These are phyloP conservation scores for Proterorhinus semilunaris DNA, from an alignment of 2,113 vertebrate species.

Conservation along the genomic window DNA sequence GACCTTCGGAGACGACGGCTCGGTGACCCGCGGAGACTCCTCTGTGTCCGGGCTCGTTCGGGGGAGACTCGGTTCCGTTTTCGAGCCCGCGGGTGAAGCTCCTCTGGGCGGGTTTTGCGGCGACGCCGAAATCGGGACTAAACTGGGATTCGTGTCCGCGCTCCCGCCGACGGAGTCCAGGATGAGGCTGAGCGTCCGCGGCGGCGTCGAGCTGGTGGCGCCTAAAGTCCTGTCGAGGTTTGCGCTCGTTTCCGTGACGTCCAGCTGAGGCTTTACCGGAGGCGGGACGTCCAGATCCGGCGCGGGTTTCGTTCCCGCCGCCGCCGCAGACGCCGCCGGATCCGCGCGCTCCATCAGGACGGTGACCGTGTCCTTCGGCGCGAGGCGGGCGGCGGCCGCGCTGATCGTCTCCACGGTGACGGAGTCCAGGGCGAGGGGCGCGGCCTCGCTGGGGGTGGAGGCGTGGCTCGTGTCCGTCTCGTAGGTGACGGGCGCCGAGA, in stretches of 20 bases:
- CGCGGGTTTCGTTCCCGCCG: slow-evolving; percentile 14
- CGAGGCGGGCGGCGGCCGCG: slow-evolving; percentile 30
- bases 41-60: neutral
- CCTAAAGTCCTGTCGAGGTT: slow-evolving; percentile 31
- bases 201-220: slow-evolving; percentile 19
- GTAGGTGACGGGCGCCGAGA: slow-evolving; percentile 78
- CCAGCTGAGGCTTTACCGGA: slow-evolving; percentile 42
- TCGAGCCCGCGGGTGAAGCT: too few species aligned
- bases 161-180: slow-evolving; percentile 11
- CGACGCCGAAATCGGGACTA: slow-evolving; percentile 9
- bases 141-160: slow-evolving; percentile 19
- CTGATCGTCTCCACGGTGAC: slow-evolving; percentile 49
- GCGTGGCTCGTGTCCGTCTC: slow-evolving; percentile 81
- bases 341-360: slow-evolving; percentile 6
- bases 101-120: neutral
- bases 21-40: too few species aligned
- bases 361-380: slow-evolving; percentile 15
- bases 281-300: slow-evolving; percentile 36
- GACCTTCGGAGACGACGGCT: neutral
- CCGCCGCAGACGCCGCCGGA: slow-evolving; percentile 21
- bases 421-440: slow-evolving; percentile 42
- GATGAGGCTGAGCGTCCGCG: slow-evolving; percentile 33
- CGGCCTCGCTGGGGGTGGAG: slow-evolving; percentile 71
- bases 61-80: neutral
- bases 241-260: neutral